Percentiles rank a stretch among this genome's conserved stretches.
phyloP scores from a whole-genome alignment of 2,113 vertebrate genomes.

The Bungarus multicinctus region DNA sequence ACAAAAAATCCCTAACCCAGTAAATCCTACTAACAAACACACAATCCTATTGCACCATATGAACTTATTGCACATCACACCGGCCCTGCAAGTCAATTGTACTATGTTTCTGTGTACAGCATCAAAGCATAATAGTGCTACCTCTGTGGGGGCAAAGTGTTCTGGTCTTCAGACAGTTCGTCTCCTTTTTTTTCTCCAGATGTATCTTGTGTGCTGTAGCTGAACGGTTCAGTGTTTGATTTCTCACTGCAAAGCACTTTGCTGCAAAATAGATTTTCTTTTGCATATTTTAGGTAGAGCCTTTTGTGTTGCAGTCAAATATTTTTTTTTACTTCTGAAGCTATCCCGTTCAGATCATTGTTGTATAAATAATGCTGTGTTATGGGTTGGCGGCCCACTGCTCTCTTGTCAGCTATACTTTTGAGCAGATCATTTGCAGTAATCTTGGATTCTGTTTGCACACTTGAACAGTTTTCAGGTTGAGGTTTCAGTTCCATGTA shows the following conservation, averaged over 20 bases:
- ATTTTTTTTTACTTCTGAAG: neutral
- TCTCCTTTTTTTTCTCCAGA: neutral
- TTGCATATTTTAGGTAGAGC: neutral
- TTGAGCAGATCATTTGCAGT: neutral
- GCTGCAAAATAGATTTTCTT: neutral
- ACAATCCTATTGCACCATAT: too few species aligned
- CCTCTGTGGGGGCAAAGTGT: neutral
- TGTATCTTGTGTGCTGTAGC: neutral
- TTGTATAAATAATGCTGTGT: neutral
- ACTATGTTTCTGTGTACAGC: neutral
- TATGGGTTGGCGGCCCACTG: neutral
- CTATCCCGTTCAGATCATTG: neutral
- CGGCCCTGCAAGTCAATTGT: too few species aligned
- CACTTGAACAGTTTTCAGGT: neutral
- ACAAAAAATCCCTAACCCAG: too few species aligned
- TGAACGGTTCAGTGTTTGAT: neutral
- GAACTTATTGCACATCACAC: too few species aligned
- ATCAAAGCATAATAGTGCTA: neutral
- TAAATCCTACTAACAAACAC: too few species aligned
- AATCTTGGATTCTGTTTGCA: neutral
- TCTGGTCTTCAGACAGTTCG: neutral
- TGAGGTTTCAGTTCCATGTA: neutral
- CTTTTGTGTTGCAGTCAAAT: neutral
- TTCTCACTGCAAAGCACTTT: neutral
- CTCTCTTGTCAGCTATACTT: neutral